Evolutionary conservation across 2,113 vertebrate genomes (phyloP), one percentile per base, ranked within the genome.

Genomic region (Pomatostomus ruficeps): DNA sequence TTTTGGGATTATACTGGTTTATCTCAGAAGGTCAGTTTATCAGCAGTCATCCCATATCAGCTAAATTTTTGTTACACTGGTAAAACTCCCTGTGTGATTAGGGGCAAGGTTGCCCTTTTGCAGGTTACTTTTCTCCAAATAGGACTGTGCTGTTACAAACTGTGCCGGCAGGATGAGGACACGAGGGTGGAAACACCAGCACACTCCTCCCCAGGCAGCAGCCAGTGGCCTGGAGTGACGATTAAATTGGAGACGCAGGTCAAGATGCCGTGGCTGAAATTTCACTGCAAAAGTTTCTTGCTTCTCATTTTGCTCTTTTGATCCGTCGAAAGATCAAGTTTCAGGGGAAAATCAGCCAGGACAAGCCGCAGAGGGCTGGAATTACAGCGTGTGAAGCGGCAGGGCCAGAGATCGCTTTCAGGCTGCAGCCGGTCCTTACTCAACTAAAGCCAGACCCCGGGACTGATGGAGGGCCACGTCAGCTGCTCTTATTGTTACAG

Each of bases 221-320:
- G 42, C 43, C 2, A 0, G 7, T 65, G 77, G 28, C 31, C 0
- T 0, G 70, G 20, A 63, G 35, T 2, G 1, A 36, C 0, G 3
- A 16, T 5, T 79, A 45, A 72, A 36, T 49, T 65, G 79, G 67
- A 80, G 62, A 46, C 1, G 0, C 42, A 17, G 66, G 31, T 80
- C 51, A 35, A 46, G 66, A 35, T 38, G 51, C 76, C 7, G 3
- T 12, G 68, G 73, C 76, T 95, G 84, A 96, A 91, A 67, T 85
- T 62, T 75, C 91, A 61, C 81, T 63, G 87, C 40, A 23, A 35
- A 81, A 85, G 91, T 85, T 95, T 96, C 95, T 91, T 42, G 68
- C 61, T 96, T 94, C 96, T 86, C 43, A 49, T 87, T 89, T 89
- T 81, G 24, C 73, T 91, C 57, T 85, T 94, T 94, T 87, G 91